Conservation (phyloP, 2,888 invertebrate genomes). For the Plebejus argus region DNA sequence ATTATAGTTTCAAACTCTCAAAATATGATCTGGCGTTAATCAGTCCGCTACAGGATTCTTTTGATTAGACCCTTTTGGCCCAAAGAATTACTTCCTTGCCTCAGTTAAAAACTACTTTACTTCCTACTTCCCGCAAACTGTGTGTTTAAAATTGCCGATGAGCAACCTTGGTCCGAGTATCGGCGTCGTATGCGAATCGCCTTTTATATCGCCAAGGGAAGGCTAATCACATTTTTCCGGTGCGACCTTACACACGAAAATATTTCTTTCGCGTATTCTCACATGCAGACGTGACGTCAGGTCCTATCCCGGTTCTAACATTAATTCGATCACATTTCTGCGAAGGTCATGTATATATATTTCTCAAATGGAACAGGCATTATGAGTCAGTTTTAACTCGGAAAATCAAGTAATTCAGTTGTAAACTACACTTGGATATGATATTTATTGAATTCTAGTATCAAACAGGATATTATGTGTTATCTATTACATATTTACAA, state of each 20-base stretch:
- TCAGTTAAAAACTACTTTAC: neutral
- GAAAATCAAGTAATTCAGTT: neutral
- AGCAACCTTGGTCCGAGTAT: conserved; percentile 12
- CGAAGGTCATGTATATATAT: neutral
- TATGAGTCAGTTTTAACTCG: neutral
- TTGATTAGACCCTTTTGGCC: neutral
- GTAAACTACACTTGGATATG: no score
- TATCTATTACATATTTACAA: neutral
- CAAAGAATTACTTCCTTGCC: neutral
- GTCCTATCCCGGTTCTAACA: neutral
- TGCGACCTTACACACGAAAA: neutral
- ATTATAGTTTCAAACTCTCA: no score
- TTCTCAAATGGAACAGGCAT: neutral
- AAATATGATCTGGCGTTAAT: neutral
- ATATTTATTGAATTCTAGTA: neutral
- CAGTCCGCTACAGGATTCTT: neutral
- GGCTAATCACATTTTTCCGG: conserved; percentile 8
- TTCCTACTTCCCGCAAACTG: neutral
- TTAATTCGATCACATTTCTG: neutral
- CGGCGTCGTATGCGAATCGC: neutral
- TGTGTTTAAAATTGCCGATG: neutral
- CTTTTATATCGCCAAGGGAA: conserved; percentile 14
- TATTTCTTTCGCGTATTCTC: conserved; percentile 10
- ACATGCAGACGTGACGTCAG: neutral
- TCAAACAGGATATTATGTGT: neutral